phyloP scores from a whole-genome alignment of 2,888 invertebrate species.

The Dynastes grantii region DNA sequence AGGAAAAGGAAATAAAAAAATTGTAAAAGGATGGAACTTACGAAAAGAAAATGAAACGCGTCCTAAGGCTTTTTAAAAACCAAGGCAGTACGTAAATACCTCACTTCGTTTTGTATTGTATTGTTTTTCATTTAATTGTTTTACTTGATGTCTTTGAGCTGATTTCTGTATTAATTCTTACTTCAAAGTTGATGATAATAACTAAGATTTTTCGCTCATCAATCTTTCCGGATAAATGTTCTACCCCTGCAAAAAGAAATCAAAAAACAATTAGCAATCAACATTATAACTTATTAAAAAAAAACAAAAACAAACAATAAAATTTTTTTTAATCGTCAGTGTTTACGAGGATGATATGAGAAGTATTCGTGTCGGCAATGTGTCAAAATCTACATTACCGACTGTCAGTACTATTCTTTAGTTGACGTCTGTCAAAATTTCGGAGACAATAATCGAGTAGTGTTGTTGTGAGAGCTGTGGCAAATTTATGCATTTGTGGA shows the following conservation, averaged over 20 bases:
- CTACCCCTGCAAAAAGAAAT: constrained; percentile 79
- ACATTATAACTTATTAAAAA: neutral
- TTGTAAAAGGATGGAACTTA: constrained; percentile 34
- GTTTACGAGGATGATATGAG: no score
- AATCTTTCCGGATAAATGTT: constrained; percentile 90
- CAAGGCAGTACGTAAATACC: constrained; percentile 52
- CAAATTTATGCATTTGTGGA: no score
- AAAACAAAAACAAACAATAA: neutral
- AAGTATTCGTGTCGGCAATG: no score
- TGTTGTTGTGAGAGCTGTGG: no score
- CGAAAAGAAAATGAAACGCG: constrained; percentile 50
- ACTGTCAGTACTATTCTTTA: no score
- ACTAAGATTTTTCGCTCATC: constrained; percentile 65
- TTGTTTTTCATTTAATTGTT: constrained; percentile 53
- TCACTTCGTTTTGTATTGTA: constrained; percentile 44
- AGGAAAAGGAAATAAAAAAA: constrained; percentile 24
- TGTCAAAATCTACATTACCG: no score
- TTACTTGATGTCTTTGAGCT: constrained; percentile 29
- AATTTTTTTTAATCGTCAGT: no score
- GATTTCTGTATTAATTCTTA: constrained; percentile 46
- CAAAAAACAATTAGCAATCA: constrained; percentile 29
- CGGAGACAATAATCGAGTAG: no score
- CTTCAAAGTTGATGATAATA: constrained; percentile 49
- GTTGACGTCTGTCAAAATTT: no score
- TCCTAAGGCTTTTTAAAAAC: constrained; percentile 54